A percentile compares a stretch with the other conserved stretches of the same genome.
Evolutionary conservation across 37 sponge, comb jelly and placozoan genomes (phyloP).

Genomic region (Chondrosia reniformis): DNA sequence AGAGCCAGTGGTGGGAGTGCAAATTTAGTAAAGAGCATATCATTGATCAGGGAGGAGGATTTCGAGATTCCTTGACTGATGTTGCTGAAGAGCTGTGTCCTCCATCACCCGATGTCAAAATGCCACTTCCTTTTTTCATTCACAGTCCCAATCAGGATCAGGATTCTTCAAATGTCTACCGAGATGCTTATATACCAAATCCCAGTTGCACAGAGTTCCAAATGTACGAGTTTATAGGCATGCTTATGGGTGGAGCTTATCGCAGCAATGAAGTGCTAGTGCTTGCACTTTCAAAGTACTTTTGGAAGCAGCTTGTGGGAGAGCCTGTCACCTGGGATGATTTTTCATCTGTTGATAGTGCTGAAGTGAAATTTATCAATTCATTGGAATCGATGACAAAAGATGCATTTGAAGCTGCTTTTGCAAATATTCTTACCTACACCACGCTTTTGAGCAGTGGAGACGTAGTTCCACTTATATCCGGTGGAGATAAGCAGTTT

Average conservation of each 20-base stretch:
- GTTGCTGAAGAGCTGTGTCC: conserved; percentile 93
- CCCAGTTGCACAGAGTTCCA: conserved; percentile 60
- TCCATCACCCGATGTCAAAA: conserved; percentile 30
- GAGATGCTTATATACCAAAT: conserved; percentile 84
- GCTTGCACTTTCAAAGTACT: conserved; percentile 81
- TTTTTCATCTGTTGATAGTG: conserved; percentile 78
- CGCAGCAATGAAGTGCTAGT: conserved; percentile 77
- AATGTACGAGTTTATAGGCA: conserved; percentile 68
- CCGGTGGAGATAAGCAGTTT: conserved; percentile 39
- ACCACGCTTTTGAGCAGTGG: conserved; percentile 75
- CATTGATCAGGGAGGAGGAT: conserved; percentile 95
- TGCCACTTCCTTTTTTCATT: conserved; percentile 80
- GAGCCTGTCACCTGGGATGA: conserved; percentile 89
- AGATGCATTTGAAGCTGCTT: conserved; percentile 60
- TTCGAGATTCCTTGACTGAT: conserved; percentile 82
- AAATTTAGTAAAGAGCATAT: conserved; percentile 84
- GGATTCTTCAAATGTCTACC: conserved; percentile 79
- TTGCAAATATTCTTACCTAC: conserved; percentile 64
- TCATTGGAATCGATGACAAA: conserved; percentile 70
- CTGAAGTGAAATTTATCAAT: conserved; percentile 77
- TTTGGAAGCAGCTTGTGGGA: conserved; percentile 90
- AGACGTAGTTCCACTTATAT: conserved; percentile 43
- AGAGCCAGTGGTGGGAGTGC: conserved; percentile 93
- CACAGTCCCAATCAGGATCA: conserved; percentile 90
- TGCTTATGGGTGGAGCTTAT: conserved; percentile 87